A percentile compares a stretch with the other conserved stretches of the same genome.
Conservation (phyloP, 2,113 vertebrate species). For the Brienomyrus longianalis region DNA sequence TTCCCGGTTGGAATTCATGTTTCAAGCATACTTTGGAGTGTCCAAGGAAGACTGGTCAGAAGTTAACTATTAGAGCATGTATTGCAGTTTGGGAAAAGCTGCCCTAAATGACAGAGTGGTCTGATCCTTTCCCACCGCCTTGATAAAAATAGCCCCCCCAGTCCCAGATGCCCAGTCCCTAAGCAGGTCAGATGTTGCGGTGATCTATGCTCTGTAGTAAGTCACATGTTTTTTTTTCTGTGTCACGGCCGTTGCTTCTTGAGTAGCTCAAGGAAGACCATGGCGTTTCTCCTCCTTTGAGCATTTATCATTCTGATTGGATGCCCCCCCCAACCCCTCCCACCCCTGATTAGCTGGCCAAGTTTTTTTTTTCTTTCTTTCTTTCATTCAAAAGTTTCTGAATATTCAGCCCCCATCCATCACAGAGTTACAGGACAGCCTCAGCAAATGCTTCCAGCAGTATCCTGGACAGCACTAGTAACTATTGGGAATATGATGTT, state of each 20-base stretch:
- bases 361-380: neutral
- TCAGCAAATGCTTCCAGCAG: neutral
- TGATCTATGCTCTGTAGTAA: constrained; percentile 8
- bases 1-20: neutral
- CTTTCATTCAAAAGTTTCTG: neutral
- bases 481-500: constrained; percentile 44
- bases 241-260: neutral
- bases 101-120: neutral
- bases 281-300: neutral
- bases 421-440: neutral
- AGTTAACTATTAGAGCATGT: neutral
- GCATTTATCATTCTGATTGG: constrained; percentile 3
- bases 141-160: constrained; percentile 4
- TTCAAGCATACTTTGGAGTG: neutral
- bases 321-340: neutral
- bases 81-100: neutral
- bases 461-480: neutral
- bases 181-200: constrained; percentile 13
- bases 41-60: neutral
- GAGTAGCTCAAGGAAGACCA: neutral
- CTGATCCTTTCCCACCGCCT: constrained; percentile 13
- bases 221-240: constrained; percentile 12
- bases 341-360: neutral
- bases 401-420: neutral
- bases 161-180: neutral